A percentile compares a stretch with the other conserved stretches of the same genome.
Conservation (phyloP, 1,140 invertebrate genomes). For the Temnothorax nylanderi region DNA sequence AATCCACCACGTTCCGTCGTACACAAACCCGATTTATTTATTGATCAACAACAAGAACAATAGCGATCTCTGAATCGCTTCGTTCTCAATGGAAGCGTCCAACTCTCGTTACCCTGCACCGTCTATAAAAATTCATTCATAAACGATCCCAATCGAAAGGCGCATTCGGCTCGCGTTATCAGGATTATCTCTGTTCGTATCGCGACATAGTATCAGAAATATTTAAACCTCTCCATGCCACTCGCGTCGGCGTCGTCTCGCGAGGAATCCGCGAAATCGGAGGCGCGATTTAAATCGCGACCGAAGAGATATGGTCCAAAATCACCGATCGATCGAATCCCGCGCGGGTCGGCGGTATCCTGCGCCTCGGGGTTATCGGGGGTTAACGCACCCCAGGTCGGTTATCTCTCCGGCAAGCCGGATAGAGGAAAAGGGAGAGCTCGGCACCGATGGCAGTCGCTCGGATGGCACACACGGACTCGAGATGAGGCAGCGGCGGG, state of each 20-base stretch:
- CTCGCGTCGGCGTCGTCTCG: not conserved
- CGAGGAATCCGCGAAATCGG: not conserved
- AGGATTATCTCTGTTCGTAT: not conserved
- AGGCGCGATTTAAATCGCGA: not conserved
- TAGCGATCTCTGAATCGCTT: not conserved
- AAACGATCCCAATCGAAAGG: not conserved
- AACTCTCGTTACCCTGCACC: not conserved
- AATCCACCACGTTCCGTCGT: not conserved
- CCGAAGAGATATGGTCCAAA: not conserved
- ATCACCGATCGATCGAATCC: constrained; percentile 34
- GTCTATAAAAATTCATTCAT: not conserved
- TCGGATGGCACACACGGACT: not conserved
- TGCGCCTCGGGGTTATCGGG: constrained; percentile 36
- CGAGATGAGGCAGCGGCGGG: not conserved
- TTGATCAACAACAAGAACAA: not conserved
- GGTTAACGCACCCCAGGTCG: constrained; percentile 46
- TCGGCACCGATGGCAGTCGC: not conserved
- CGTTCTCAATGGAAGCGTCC: not conserved
- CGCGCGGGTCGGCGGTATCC: not conserved
- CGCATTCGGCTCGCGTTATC: not conserved
- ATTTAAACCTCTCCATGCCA: not conserved
- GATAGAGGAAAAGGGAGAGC: not conserved
- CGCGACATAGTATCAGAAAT: too few relatives aligned
- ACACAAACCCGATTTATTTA: not conserved
- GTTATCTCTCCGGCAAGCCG: not conserved